These are phyloP conservation scores for Eidolon helvum DNA, from an alignment of 2,113 vertebrate genomes.

Conservation along the genomic window DNA sequence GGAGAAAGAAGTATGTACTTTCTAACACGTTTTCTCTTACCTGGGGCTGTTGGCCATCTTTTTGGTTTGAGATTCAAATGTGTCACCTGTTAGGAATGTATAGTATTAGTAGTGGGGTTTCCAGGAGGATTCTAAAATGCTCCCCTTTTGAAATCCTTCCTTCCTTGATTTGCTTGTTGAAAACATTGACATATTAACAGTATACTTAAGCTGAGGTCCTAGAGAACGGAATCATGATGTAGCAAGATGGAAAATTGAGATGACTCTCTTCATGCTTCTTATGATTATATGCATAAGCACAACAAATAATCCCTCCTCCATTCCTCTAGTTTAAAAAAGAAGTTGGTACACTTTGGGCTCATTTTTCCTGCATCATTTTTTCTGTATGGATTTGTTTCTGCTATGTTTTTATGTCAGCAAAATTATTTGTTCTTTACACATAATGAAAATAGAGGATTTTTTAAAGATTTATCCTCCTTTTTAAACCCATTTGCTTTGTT, in stretches of 20 bases:
- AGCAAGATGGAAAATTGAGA: not conserved
- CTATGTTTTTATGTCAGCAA: not conserved
- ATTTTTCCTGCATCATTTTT: not conserved
- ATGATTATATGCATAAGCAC: not conserved
- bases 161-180: not conserved
- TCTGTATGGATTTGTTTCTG: not conserved
- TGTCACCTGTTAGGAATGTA: not conserved
- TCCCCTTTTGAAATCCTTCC: not conserved
- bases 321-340: not conserved
- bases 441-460: not conserved
- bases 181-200: not conserved
- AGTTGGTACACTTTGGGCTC: not conserved
- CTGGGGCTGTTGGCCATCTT: not conserved
- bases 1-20: not conserved
- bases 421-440: not conserved
- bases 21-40: not conserved
- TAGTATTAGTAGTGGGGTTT: not conserved
- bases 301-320: not conserved
- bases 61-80: not conserved
- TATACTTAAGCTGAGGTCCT: not conserved
- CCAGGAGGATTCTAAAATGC: not conserved
- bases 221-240: not conserved
- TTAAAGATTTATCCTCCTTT: not conserved
- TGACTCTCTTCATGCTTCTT: not conserved
- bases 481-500: conserved; percentile 20